Evolutionary conservation across 2,113 vertebrate genomes (phyloP).

Genomic region (Noctilio leporinus): DNA sequence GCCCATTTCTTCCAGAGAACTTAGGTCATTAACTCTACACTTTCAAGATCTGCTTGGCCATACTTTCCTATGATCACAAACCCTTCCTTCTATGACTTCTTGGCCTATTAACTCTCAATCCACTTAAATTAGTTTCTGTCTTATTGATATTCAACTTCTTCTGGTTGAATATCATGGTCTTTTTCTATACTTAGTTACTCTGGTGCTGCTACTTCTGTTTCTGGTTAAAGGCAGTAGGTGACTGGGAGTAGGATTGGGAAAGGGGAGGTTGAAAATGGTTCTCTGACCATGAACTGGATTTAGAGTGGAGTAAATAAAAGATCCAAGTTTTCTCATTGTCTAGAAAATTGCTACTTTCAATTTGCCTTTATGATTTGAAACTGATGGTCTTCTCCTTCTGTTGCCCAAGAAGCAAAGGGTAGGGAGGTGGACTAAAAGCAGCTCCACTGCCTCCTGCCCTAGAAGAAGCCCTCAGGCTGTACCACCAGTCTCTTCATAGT

Average conservation of each 20-base stretch:
- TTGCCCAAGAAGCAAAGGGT: background rate
- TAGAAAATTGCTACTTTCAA: background rate
- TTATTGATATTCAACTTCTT: background rate
- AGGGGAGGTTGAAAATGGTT: background rate
- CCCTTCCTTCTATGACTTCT: background rate
- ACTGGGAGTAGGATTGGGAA: background rate
- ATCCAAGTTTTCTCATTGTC: background rate
- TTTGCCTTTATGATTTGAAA: background rate
- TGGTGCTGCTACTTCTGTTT: background rate
- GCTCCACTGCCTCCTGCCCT: background rate
- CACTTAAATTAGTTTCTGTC: background rate
- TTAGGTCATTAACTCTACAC: background rate
- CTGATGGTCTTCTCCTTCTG: background rate
- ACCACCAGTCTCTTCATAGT: background rate
- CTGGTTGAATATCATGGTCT: background rate
- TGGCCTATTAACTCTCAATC: background rate
- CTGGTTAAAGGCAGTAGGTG: background rate
- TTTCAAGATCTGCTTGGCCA: background rate
- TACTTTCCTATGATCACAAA: background rate
- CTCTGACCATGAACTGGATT: background rate
- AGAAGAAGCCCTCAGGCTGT: background rate
- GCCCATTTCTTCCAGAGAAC: background rate
- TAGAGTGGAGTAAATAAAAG: background rate
- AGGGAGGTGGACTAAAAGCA: background rate
- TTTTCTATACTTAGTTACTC: background rate